Base-by-base conservation (phyloP, 2,113 vertebrate species). In the Miniopterus natalensis region DNA sequence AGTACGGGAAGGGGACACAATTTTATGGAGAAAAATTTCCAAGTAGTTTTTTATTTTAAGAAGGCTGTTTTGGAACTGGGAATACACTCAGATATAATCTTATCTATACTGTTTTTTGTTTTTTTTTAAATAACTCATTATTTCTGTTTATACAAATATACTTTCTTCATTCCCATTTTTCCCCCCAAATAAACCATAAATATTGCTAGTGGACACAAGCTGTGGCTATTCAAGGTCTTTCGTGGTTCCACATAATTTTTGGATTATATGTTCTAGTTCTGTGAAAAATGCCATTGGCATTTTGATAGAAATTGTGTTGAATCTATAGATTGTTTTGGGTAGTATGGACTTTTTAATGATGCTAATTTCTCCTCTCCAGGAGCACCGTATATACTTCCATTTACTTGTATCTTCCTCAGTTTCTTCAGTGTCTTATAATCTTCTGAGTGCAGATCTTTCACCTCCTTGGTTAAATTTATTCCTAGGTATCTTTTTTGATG, bases 101-200 rank as follows among this genome's bases (percentile, higher is more conserved):
- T 20, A 80, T 40, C 42, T 66, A 5, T 95, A 23, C 21, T 66
- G 4, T 92, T 31, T 88, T 91, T 93, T n/a, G n/a, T n/a, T n/a
- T 81, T 77, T 36, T 36, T 36, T 36, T 36, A 36, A 36, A 93
- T 20, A 92, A 84, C 47, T 68, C 20, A 73, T 71, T 94, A 90
- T 42, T 70, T 88, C 21, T 77, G 61, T 23, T 94, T 85, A 68
- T 92, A 29, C 27, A 92, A 68, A 78, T 70, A 79, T 45, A 49
- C 31, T 90, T 66, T 61, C 21, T 84, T 85, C 51, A 61, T 59
- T 2, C 20, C 53, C 2, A 27, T 2, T 27, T 49, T 8, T 66
- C 88, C 27, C 27, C 1, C 9, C 51, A 90, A 80, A 90, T 36
- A 31, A 95, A 53, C 15, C 27, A 81, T 85, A 36, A 77, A 92